A percentile compares a stretch with the other conserved stretches of the same genome.
Evolutionary conservation across 2,113 vertebrate genomes (phyloP).

Genomic region (Pelmatolapia mariae): DNA sequence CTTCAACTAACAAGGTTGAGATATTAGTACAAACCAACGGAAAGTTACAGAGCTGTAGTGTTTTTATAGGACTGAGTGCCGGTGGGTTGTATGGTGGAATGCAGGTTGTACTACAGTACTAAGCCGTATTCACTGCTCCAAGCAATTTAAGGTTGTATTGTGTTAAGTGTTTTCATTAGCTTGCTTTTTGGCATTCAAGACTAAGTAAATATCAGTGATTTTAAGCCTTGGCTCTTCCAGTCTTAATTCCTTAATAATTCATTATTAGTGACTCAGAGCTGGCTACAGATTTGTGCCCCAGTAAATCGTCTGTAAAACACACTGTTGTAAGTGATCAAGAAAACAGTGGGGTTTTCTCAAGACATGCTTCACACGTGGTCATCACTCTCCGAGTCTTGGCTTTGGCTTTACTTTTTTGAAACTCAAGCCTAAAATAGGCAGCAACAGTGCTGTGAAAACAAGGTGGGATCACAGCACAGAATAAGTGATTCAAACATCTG

Average conservation of each 20-base stretch:
- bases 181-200: not conserved
- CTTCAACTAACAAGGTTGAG: not conserved
- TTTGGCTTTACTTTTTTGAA: slow-evolving; percentile 24
- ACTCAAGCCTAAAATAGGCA: slow-evolving; percentile 25
- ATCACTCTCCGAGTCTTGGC: not conserved
- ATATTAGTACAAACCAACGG: not conserved
- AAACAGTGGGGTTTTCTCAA: not conserved
- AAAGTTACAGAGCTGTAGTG: not conserved
- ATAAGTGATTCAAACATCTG: slow-evolving; percentile 43
- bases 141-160: not conserved
- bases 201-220: not conserved
- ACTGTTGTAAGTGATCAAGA: not conserved
- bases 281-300: not conserved
- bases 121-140: not conserved
- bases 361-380: not conserved
- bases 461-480: slow-evolving; percentile 33
- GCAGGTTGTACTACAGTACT: not conserved
- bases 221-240: not conserved
- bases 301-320: not conserved
- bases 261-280: not conserved
- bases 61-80: not conserved
- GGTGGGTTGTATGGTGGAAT: not conserved
- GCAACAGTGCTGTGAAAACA: slow-evolving; percentile 25
- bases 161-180: not conserved
- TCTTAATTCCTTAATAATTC: not conserved